These are phyloP conservation scores for Sciurus vulgaris DNA, from an alignment of 2,797 vertebrate genomes.

Conservation along the genomic window DNA sequence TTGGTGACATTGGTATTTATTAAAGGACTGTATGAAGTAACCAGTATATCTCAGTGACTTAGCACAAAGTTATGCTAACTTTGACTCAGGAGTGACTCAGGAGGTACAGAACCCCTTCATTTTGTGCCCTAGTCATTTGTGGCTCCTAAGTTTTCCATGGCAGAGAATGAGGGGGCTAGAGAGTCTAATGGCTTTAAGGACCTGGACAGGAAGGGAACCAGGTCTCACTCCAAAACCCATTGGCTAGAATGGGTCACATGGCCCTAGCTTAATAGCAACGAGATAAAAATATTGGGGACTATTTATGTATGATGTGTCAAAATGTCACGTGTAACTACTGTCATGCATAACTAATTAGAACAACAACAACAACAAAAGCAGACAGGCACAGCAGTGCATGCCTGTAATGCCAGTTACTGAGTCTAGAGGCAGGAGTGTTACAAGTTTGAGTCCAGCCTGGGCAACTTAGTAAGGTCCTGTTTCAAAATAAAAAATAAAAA, in stretches of 20 bases:
- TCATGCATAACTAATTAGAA: no score
- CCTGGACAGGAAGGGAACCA: not conserved
- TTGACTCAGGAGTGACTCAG: not conserved
- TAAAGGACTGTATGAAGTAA: not conserved
- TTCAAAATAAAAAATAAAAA: no score
- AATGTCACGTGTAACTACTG: no score
- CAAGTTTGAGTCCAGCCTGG: no score
- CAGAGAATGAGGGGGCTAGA: not conserved
- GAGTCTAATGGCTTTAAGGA: not conserved
- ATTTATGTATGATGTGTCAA: no score
- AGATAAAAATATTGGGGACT: not conserved
- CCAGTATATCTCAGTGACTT: not conserved
- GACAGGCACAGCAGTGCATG: no score
- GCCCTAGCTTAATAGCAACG: not conserved
- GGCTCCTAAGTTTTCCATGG: not conserved
- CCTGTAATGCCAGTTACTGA: no score
- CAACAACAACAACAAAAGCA: no score
- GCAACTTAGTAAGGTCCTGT: no score
- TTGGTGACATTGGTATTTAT: not conserved
- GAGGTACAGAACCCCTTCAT: not conserved
- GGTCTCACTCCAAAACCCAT: not conserved
- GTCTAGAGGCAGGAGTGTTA: no score
- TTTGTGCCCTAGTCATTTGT: not conserved
- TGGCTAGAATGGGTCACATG: not conserved
- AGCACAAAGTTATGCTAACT: not conserved